These are phyloP conservation scores for human DNA, from an alignment of 2,113 vertebrate species.

Conservation along the genomic window GRCh38 chr2:159550501-159551000, in stretches of 20 bases:
- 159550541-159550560: background rate
- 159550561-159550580: background rate
- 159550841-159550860: too few relatives aligned
- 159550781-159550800: background rate
- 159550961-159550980: too few relatives aligned
- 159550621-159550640: background rate
- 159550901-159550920: too few relatives aligned
- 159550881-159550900: too few relatives aligned
- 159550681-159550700: background rate
- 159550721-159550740: background rate
- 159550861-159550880: too few relatives aligned
- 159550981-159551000: too few relatives aligned
- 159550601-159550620: background rate
- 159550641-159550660: background rate
- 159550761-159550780: background rate
- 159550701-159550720: background rate
- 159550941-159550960: too few relatives aligned
- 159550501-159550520: background rate
- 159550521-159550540: background rate
- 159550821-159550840: background rate
- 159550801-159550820: constrained; percentile 33
- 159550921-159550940: too few relatives aligned
- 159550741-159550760: constrained; percentile 22
- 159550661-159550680: background rate
- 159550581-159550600: background rate